These are phyloP conservation scores for Ephestia elutella DNA, from an alignment of 1,140 invertebrate species.

Conservation along the genomic window DNA sequence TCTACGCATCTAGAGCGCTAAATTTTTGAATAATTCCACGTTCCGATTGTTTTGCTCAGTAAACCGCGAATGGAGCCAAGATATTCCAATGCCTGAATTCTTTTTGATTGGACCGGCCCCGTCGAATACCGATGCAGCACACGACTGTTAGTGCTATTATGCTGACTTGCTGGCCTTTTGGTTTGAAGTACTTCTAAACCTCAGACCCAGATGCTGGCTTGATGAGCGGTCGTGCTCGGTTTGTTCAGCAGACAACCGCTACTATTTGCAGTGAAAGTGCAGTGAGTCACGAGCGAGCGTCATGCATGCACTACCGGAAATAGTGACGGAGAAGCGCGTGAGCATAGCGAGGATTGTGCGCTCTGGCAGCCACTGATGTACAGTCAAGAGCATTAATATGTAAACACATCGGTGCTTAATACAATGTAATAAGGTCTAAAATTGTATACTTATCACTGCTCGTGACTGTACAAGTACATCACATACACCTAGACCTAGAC, in stretches of 20 bases:
- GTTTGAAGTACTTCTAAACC: no score
- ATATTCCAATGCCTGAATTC: background rate
- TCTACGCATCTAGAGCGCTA: background rate
- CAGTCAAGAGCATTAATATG: no score
- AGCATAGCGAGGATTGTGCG: background rate
- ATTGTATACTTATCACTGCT: no score
- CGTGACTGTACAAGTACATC: background rate
- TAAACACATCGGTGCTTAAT: no score
- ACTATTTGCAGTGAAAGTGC: conserved; percentile 64
- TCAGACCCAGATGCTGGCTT: no score
- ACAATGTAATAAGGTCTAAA: no score
- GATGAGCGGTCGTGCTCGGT: no score
- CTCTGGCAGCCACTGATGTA: background rate
- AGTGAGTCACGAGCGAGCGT: conserved; percentile 44
- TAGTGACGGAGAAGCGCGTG: conserved; percentile 24
- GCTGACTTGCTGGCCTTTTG: no score
- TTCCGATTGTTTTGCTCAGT: conserved; percentile 8
- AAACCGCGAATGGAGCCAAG: conserved; percentile 9
- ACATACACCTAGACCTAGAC: background rate
- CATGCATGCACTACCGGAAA: conserved; percentile 28
- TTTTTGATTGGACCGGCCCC: conserved; percentile 9
- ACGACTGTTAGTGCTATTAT: background rate
- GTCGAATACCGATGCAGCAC: background rate
- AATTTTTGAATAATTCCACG: conserved; percentile 3
- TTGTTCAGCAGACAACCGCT: conserved; percentile 36